Evolutionary conservation across 2,797 vertebrate genomes (phyloP), one percentile per base, ranked within the genome.

Genomic region (Cheirogaleus major): DNA sequence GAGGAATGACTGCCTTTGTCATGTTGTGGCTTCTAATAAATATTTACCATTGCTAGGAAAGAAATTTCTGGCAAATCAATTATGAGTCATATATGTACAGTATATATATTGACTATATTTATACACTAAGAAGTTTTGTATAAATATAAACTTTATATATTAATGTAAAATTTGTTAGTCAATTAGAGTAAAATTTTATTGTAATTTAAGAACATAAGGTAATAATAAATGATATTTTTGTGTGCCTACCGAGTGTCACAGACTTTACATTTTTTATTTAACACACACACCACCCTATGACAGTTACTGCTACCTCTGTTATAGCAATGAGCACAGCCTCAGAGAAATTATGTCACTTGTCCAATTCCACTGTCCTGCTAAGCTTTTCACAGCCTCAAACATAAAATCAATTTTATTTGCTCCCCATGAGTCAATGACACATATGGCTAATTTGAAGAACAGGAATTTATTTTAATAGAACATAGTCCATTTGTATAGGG

Each of bases 11-110:
- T 76, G 6, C 65, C 59, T 91, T 78, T 76, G 43, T 80, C 27
- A 25, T 79, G 79, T 85, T 84, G 20, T 93, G 59, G 32, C 52
- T 95, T 93, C 61, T 84, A 61, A 73, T 61, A 92, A 94, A 83
- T 72, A 80, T 65, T 72, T 89, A 76, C 14, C 32, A 84, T 25
- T 41, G 57, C 11, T 15, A 89, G 22, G 73, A 55, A 95, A 91
- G 57, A 91, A 43, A 67, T 55, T 75, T 25, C 41, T 82, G 32
- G 20, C 9, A 22, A 73, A 61, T 50, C 72, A 59, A 55, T 52
- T 83, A 91, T 45, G n/a, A 57, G 6, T 43, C n/a, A 59, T 27
- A 13, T 50, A 76, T n/a, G 45, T 76, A 23, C 50, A 52, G 75
- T 50, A 23, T 76, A 23, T 76, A 50, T 52, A 35, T 35, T 23